Percentiles rank a stretch among this genome's conserved stretches.
phyloP scores from a whole-genome alignment of 2,797 vertebrate species.

The Anas flavirostris region DNA sequence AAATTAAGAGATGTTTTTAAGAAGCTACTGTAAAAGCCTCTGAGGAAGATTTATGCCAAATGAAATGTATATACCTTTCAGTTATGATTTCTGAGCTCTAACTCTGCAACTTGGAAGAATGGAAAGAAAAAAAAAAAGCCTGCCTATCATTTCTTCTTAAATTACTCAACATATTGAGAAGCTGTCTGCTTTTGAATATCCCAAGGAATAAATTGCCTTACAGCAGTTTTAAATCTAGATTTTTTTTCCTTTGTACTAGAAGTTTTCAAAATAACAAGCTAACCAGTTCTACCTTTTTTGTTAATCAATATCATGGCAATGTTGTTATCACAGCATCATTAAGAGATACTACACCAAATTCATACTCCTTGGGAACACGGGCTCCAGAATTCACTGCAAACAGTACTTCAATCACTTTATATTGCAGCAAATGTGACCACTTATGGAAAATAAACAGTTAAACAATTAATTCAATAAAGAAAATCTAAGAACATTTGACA shows the following conservation, averaged over 20 bases:
- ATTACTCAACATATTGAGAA: not conserved
- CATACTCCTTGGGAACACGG: not conserved
- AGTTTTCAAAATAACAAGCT: not conserved
- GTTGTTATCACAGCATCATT: not conserved
- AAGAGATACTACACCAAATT: conserved; percentile 1
- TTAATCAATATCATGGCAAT: not conserved
- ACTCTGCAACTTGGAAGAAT: not conserved
- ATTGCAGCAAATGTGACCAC: not conserved
- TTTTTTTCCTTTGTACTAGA: not conserved
- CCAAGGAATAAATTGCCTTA: not conserved
- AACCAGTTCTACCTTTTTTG: not conserved
- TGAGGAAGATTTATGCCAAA: not conserved
- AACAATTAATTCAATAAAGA: not conserved
- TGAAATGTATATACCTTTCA: not conserved
- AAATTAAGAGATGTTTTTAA: not conserved
- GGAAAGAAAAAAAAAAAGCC: no score
- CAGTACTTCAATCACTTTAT: not conserved
- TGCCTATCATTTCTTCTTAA: not conserved
- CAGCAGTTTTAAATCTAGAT: not conserved
- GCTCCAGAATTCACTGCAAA: not conserved
- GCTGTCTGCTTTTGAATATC: not conserved
- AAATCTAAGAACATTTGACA: not conserved
- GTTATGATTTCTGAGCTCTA: not conserved
- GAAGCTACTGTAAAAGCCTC: not conserved
- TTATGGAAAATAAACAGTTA: not conserved